Base-by-base conservation (phyloP, 2,888 invertebrate species). In the Mimas tiliae region DNA sequence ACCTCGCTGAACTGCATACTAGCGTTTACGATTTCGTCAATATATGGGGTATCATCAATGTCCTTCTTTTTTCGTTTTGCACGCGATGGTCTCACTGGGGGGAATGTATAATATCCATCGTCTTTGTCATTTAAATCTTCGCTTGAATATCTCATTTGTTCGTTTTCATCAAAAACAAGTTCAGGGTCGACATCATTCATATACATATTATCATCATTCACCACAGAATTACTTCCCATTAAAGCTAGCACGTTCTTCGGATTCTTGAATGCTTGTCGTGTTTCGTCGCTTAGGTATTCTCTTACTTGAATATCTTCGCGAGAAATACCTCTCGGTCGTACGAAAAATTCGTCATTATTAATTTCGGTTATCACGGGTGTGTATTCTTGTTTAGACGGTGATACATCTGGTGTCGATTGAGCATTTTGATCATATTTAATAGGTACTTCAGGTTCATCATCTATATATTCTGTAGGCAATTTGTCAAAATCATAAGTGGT, bases 301-400 rank as follows among this genome's bases (percentile, higher is more conserved):
- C 96, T 96, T 68, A 97, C 94, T 86, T 96, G 96, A 82, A 97
- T 96, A 89, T 97, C 96, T 87, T 97, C 97, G 80, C 96, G 96
- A 72, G 97, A 97, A 80, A 97, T 96, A 70, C 97, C 97, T 83
- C 96, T 96, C 86, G 96, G 96, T 74, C 97, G 95, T 69, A 97
- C 93, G 85, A 97, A 97, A 92, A 97, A 98, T 90, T 98, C 97
- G 86, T 98, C 97, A 53, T 97, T 96, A 82, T 97, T 96, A 73
- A 97, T 96, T 91, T 97, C 97, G 89, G 97, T 97, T 78, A 98
- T 95, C 3, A 97, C 96, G 84, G 87, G 92, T 77, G 88, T 91
- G 83, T 88, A 90, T 86, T 93, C 91, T 87, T 88, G 87, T 77
- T 89, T 90, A 77, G 86, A 84, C 77, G 88, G 89, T 83, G 90